These are phyloP conservation scores for Yoshiicerus persimilis DNA, from an alignment of 1,140 invertebrate genomes.

Conservation along the genomic window DNA sequence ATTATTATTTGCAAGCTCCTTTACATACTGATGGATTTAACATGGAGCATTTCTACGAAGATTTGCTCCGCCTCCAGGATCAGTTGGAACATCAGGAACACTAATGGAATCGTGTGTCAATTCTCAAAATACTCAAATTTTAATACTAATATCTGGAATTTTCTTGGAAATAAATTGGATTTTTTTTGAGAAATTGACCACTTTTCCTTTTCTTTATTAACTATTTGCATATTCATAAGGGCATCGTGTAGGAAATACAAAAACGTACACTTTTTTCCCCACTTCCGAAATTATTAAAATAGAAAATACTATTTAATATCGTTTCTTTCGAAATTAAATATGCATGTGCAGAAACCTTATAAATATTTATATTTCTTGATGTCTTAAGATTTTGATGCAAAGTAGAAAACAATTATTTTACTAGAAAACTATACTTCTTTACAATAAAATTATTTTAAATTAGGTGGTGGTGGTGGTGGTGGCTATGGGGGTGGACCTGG, in stretches of 20 bases:
- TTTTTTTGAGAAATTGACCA: not conserved
- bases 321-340: too few species aligned
- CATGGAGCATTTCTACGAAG: not conserved
- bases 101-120: not conserved
- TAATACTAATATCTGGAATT: not conserved
- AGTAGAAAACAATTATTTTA: too few species aligned
- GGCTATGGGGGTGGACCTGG: not conserved
- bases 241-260: not conserved
- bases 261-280: too few species aligned
- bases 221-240: not conserved
- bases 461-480: not conserved
- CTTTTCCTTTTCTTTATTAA: not conserved
- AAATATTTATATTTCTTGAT: too few species aligned
- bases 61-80: not conserved
- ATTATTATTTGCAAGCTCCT: not conserved
- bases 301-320: too few species aligned
- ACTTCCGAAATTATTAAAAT: too few species aligned
- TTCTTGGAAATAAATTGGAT: not conserved
- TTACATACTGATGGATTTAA: not conserved
- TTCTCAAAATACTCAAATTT: not conserved
- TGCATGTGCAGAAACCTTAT: too few species aligned
- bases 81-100: not conserved
- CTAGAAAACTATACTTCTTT: too few species aligned
- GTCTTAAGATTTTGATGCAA: too few species aligned
- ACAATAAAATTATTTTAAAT: too few species aligned